These are phyloP conservation scores for Trachurus trachurus DNA, from an alignment of 2,797 vertebrate species.

Conservation along the genomic window DNA sequence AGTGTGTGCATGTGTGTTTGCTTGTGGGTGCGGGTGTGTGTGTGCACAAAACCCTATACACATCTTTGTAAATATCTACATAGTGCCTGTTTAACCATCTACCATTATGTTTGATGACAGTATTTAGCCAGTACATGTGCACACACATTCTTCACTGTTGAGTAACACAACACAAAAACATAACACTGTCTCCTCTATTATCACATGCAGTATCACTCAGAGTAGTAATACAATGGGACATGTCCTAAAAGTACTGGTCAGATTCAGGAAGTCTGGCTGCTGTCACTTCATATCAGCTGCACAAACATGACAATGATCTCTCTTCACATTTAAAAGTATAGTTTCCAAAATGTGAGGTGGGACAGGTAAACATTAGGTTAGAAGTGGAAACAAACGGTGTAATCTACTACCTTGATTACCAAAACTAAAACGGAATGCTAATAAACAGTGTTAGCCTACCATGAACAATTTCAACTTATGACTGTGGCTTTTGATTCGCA, in stretches of 20 bases:
- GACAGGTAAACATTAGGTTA: too few relatives aligned
- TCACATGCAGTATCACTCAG: background rate
- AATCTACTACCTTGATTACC: background rate
- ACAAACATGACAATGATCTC: background rate
- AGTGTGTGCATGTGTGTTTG: constrained; percentile 25
- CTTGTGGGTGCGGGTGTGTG: constrained; percentile 30
- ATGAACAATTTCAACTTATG: background rate
- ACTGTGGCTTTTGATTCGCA: background rate
- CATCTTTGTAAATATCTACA: constrained; percentile 10
- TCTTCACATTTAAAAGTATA: too few relatives aligned
- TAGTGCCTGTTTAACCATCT: background rate
- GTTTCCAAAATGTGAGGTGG: too few relatives aligned
- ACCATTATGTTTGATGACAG: constrained; percentile 8
- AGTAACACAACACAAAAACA: background rate
- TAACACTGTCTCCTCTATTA: background rate
- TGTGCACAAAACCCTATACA: background rate
- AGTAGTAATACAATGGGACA: background rate
- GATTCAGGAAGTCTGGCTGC: background rate
- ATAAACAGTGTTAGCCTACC: too few relatives aligned
- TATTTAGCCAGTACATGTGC: background rate
- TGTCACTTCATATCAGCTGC: background rate
- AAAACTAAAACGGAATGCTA: background rate
- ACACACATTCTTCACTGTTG: background rate
- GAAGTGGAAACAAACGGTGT: too few relatives aligned
- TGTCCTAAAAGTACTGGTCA: background rate